Evolutionary conservation across 2,113 vertebrate species (phyloP), one percentile per base, ranked within the genome.

Genomic region (Tenrec ecaudatus): DNA sequence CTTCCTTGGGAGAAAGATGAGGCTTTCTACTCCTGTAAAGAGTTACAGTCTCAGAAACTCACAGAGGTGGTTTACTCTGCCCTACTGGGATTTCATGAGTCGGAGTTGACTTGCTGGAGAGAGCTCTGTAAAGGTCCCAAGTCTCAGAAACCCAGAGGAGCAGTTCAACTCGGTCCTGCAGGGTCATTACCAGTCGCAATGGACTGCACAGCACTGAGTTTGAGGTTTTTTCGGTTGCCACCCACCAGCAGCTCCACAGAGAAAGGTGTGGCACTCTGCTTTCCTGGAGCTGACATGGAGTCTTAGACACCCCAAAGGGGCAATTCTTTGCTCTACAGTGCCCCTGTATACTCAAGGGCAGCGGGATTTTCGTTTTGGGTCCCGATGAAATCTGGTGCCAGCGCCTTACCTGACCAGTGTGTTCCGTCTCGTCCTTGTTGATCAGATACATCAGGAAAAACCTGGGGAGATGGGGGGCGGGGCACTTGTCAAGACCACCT

Each of bases 401-500:
- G 33, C 25, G n/a, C 15, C 98, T 96, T 94, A 99, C 99, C 99
- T 99, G 99, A 95, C 99, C 99, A 0, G 99, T 99, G 98, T 99
- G 99, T 86, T 99, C 99, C 0, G 99, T 99, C 97, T 99, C 99
- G 8, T 99, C 99, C 96, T 99, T 99, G 92, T 99, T 99, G 92
- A 99, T 99, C 83, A 99, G 98, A 95, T 99, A 99, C 99, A 99
- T 99, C 94, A 99, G 95, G 98, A 99, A 99, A 97, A 99, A 99
- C 99, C 99, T 99, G 95, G 33, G 19, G 82, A 33, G 38, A 3
- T 25, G 96, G 40, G 47, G 7, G 38, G 83, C 1, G 7, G 64
- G 40, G 33, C 43, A 69, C 29, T 89, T 20, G 36, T 82, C 17
- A 95, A 95, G 80, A 75, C 12, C 79, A 82, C 64, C 64, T 27